Percentiles rank a stretch among this genome's conserved stretches.
phyloP scores from a whole-genome alignment of 37 sponge, comb jelly and placozoan species.

The Haliclona indistincta region DNA sequence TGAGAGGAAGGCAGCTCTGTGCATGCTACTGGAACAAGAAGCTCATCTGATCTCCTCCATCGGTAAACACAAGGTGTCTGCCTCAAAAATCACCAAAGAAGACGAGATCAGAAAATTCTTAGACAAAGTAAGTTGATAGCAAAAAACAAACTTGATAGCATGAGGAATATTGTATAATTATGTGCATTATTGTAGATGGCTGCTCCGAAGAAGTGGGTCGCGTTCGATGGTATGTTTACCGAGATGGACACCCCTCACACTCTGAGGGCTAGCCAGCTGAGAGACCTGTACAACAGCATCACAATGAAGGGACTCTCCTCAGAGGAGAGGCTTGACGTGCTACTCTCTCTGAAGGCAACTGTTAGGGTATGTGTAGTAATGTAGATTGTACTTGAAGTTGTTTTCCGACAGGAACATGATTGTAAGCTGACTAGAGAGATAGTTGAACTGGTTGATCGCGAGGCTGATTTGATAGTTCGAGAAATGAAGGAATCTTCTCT shows the following conservation, averaged over 20 bases:
- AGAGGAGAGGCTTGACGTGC: slow-evolving; percentile 83
- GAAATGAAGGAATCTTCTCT: slow-evolving; percentile 56
- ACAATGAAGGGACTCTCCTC: slow-evolving; percentile 21
- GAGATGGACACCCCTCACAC: slow-evolving; percentile 88
- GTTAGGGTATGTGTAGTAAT: slow-evolving; percentile 43
- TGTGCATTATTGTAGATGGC: slow-evolving; percentile 47
- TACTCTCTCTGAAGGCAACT: slow-evolving; percentile 81
- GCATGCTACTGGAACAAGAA: slow-evolving; percentile 90
- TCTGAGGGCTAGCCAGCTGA: slow-evolving; percentile 74
- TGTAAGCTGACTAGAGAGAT: slow-evolving; percentile 90
- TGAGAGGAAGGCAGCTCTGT: slow-evolving; percentile 94
- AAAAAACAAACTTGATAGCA: neutral
- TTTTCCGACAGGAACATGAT: slow-evolving; percentile 58
- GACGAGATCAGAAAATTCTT: slow-evolving; percentile 49
- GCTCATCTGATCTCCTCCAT: slow-evolving; percentile 94
- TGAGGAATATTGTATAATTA: neutral
- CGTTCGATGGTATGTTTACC: slow-evolving; percentile 81
- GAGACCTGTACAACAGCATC: slow-evolving; percentile 76
- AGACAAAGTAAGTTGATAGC: slow-evolving; percentile 65
- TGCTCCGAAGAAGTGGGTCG: slow-evolving; percentile 83
- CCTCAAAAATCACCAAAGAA: slow-evolving; percentile 61
- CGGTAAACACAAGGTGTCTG: slow-evolving; percentile 75
- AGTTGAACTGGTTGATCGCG: slow-evolving; percentile 85
- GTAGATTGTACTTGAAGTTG: neutral
- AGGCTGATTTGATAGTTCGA: slow-evolving; percentile 83